A percentile compares a stretch with the other conserved stretches of the same genome.
Evolutionary conservation across 2,113 vertebrate species (phyloP).

Genomic region (Steatornis caripensis): DNA sequence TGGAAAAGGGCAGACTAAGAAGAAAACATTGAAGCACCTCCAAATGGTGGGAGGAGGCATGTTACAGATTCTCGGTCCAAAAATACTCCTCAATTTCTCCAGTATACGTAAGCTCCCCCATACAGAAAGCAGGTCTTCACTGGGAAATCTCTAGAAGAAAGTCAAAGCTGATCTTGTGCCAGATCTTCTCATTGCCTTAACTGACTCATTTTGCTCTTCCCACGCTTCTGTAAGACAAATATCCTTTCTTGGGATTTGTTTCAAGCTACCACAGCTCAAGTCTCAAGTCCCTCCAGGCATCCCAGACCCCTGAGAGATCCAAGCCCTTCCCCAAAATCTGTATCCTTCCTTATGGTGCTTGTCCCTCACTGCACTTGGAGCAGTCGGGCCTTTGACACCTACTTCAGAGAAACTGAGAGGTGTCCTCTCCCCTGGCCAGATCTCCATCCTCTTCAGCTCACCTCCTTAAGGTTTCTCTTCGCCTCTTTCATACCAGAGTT

Average conservation of each 20-base stretch:
- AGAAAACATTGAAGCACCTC: background rate
- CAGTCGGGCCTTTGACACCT: background rate
- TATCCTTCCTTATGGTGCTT: background rate
- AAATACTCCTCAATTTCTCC: background rate
- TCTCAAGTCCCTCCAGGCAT: background rate
- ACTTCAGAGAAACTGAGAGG: background rate
- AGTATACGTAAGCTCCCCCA: background rate
- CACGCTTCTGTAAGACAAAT: accelerated
- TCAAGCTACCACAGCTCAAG: background rate
- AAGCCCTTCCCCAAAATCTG: background rate
- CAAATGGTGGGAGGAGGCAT: background rate
- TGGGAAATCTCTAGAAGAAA: background rate
- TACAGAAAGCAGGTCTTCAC: background rate
- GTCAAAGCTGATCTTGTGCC: background rate
- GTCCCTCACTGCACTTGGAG: background rate
- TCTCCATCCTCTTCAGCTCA: background rate
- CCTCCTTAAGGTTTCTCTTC: background rate
- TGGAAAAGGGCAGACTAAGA: background rate
- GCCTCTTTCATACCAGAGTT: background rate
- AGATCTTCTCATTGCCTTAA: background rate
- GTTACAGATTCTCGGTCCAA: background rate
- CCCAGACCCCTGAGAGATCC: background rate
- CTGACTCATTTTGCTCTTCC: background rate
- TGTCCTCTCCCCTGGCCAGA: background rate
- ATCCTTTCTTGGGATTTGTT: background rate